Evolutionary conservation across 2,797 vertebrate genomes (phyloP).

Genomic region (Malurus splendens): DNA sequence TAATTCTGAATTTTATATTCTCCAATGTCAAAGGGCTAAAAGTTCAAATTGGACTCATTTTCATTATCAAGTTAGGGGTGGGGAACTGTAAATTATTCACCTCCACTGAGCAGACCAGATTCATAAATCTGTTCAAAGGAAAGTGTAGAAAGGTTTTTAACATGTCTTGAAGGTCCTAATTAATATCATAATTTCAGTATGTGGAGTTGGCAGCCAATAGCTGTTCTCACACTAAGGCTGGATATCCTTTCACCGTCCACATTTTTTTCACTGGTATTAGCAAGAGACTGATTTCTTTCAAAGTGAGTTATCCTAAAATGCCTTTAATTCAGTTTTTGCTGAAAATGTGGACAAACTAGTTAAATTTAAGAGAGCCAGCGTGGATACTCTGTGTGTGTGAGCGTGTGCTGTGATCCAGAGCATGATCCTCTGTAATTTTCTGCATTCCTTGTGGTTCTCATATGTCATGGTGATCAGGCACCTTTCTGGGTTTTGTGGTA

Average conservation of each 20-base stretch:
- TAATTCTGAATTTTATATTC: constrained; percentile 40
- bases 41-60: constrained; percentile 43
- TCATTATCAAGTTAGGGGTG: constrained; percentile 42
- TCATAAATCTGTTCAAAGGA: constrained; percentile 26
- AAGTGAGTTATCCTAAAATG: neutral
- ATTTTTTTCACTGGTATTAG: neutral
- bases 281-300: constrained; percentile 14
- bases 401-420: neutral
- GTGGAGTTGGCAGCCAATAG: neutral
- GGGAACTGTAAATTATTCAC: constrained; percentile 36
- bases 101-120: constrained; percentile 4
- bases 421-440: neutral
- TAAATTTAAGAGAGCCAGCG: neutral
- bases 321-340: neutral
- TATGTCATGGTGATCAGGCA: neutral
- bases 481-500: neutral
- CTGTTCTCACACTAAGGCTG: neutral
- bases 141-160: constrained; percentile 1
- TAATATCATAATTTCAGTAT: neutral
- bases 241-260: neutral
- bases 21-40: constrained; percentile 8
- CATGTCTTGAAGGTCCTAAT: neutral
- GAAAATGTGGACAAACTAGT: constrained; percentile 2
- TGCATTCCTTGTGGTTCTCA: neutral
- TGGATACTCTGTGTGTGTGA: neutral